Conservation (phyloP, 2,113 vertebrate genomes). For the Zootoca vivipara region DNA sequence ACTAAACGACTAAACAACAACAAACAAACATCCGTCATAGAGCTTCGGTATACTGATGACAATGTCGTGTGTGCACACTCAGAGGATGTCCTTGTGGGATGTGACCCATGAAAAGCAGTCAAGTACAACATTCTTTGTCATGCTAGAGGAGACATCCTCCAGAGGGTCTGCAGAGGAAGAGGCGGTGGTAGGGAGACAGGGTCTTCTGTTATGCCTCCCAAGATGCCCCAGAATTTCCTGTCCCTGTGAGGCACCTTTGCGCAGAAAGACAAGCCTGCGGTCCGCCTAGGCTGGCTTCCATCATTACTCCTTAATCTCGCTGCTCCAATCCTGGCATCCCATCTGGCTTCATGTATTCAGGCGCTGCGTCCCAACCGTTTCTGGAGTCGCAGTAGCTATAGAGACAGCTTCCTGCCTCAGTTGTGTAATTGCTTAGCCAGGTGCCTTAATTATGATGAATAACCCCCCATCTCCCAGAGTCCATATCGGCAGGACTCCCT, state of each 20-base stretch:
- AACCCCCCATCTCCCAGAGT: conserved; percentile 63
- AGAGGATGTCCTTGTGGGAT: no score
- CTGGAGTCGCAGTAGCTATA: conserved; percentile 44
- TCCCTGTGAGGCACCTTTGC: conserved; percentile 50
- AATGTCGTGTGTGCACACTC: no score
- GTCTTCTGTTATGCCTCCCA: no score
- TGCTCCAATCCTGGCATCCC: conserved; percentile 65
- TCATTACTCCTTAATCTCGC: conserved; percentile 72
- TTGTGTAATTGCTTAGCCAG: conserved; percentile 67
- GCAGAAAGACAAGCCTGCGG: conserved; percentile 35
- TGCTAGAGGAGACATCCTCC: no score
- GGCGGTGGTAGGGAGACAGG: no score
- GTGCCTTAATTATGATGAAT: conserved; percentile 79
- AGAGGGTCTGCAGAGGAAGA: no score
- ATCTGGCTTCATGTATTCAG: conserved; percentile 65
- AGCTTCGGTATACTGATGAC: no score
- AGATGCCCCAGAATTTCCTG: background rate
- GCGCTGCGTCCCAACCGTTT: conserved; percentile 61
- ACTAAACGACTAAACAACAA: no score
- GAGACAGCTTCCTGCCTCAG: conserved; percentile 39
- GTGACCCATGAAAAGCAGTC: no score
- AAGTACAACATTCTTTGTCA: no score
- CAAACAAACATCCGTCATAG: no score
- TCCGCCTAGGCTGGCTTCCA: conserved; percentile 63
- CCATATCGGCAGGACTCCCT: conserved; percentile 57